phyloP scores from a whole-genome alignment of 2,888 invertebrate species.

The Ephialtes manifestator region DNA sequence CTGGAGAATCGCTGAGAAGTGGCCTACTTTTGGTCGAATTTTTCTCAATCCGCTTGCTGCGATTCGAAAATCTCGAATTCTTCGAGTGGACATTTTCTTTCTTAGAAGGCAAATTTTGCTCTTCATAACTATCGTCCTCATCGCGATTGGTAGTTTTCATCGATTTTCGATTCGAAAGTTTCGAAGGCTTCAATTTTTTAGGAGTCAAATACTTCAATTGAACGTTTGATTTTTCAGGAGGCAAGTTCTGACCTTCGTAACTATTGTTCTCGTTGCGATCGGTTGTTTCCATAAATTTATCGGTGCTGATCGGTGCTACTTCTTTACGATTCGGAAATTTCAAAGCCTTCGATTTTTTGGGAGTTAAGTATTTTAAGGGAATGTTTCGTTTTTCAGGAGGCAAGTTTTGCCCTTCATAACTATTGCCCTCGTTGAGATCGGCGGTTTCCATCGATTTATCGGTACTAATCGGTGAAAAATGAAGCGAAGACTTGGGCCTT shows the following conservation, averaged over 20 bases:
- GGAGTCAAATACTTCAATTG: not conserved
- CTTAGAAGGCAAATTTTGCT: not conserved
- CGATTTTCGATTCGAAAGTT: not conserved
- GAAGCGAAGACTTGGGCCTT: slow-evolving; percentile 16
- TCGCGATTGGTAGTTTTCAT: not conserved
- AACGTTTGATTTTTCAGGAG: not conserved
- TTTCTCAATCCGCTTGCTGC: not conserved
- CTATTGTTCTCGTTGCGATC: not conserved
- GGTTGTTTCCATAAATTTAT: not conserved
- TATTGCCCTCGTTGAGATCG: not conserved
- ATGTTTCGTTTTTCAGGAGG: not conserved
- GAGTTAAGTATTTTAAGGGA: not conserved
- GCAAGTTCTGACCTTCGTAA: not conserved
- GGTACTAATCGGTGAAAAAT: slow-evolving; percentile 73
- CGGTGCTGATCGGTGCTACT: slow-evolving; percentile 53
- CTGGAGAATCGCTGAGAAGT: slow-evolving; percentile 43
- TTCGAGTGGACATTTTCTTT: not conserved
- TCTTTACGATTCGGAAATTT: not conserved
- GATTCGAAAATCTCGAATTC: not conserved
- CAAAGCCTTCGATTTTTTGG: not conserved
- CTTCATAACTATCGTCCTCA: not conserved
- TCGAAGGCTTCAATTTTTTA: not conserved
- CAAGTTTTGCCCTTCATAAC: not conserved
- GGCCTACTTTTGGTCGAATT: not conserved
- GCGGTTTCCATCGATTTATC: not conserved